phyloP scores from a whole-genome alignment of 2,888 invertebrate species.

The Sarcophaga caerulescens region DNA sequence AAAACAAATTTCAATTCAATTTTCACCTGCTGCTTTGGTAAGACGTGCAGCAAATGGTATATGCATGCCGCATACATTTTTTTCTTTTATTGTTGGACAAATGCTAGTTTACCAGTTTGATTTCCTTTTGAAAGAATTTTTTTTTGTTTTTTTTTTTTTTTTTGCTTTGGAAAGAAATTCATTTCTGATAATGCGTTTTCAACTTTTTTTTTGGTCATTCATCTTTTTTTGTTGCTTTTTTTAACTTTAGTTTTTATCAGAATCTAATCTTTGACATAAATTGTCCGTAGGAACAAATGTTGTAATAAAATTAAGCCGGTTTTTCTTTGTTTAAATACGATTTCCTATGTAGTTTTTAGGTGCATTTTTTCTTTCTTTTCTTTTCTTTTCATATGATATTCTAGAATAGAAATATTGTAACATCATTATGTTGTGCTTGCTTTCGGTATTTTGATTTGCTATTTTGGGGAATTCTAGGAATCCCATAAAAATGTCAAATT shows the following conservation, averaged over 20 bases:
- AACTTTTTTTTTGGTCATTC: not conserved
- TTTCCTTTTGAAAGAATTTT: constrained; percentile 43
- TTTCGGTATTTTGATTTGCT: constrained; percentile 13
- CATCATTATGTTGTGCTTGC: constrained; percentile 6
- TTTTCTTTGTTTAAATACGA: not conserved
- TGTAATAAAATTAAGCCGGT: constrained; percentile 17
- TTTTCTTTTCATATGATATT: not conserved
- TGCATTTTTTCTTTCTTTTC: not conserved
- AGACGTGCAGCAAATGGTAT: too few relatives aligned
- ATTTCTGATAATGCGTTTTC: not conserved
- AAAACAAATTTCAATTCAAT: not conserved
- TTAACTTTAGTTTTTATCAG: constrained; percentile 38
- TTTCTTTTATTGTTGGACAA: not conserved
- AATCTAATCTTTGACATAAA: constrained; percentile 60
- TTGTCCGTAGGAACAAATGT: constrained; percentile 27
- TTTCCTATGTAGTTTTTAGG: not conserved
- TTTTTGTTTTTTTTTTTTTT: not conserved
- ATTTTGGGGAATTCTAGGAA: constrained; percentile 20
- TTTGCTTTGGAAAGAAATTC: not conserved
- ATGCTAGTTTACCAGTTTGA: constrained; percentile 14
- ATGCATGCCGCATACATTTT: not conserved
- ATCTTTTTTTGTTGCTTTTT: not conserved
- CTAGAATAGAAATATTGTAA: constrained; percentile 22
- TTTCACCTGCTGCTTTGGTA: constrained; percentile 52
- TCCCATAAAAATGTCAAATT: constrained; percentile 40